phyloP scores from a whole-genome alignment of 2,797 vertebrate species.

The Cryptoblepharus egeriae region DNA sequence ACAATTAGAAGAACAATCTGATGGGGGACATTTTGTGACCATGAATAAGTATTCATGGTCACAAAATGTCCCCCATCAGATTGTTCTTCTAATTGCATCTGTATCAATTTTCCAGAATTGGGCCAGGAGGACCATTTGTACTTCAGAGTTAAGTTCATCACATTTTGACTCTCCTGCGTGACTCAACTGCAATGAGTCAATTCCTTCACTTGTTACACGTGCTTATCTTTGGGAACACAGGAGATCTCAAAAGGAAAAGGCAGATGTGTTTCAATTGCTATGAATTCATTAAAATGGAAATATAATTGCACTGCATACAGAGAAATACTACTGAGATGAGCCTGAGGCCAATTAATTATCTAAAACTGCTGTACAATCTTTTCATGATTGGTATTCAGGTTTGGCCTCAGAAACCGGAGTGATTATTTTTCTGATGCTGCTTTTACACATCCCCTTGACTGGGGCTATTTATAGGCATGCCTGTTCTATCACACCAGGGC shows the following conservation, averaged over 20 bases:
- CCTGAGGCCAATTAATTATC: slow-evolving; percentile 13
- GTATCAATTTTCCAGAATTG: not conserved
- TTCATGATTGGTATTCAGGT: not conserved
- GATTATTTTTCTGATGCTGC: not conserved
- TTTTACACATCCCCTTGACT: not conserved
- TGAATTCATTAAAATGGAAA: slow-evolving; percentile 36
- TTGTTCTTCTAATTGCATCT: not conserved
- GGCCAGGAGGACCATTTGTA: not conserved
- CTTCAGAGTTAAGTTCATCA: not conserved
- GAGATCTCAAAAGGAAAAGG: slow-evolving; percentile 17
- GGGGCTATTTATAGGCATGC: slow-evolving; percentile 32
- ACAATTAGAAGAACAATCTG: too few species aligned
- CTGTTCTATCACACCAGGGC: slow-evolving; percentile 26
- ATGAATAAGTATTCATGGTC: not conserved
- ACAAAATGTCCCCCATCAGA: not conserved
- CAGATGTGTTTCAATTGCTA: not conserved
- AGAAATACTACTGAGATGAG: slow-evolving; percentile 17
- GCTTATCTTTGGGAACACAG: not conserved
- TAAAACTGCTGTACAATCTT: not conserved
- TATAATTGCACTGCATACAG: slow-evolving; percentile 25
- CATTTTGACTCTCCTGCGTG: not conserved
- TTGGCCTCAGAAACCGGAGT: not conserved
- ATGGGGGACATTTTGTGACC: too few species aligned
- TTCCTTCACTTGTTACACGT: slow-evolving; percentile 26
- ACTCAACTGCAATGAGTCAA: slow-evolving; percentile 14